Base-by-base conservation (phyloP, 2,113 vertebrate species). In the Glaucomys volans region DNA sequence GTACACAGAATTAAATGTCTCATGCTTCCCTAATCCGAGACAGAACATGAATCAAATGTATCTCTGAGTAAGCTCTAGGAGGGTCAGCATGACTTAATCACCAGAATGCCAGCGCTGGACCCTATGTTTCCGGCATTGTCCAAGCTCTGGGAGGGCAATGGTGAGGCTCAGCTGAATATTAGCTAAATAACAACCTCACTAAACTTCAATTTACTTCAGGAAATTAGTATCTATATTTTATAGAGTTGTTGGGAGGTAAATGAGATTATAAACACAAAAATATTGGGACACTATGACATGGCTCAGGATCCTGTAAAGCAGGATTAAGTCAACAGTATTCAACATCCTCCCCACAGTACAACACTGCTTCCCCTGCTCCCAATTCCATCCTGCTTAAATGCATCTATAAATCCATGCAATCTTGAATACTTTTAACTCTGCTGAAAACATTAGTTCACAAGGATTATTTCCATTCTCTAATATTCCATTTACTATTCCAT, bases 121-220 rank as follows among this genome's bases (percentile, higher is more conserved):
- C 8, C 0, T 5, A 11, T 2, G 8, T 10, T 40, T 79, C 4
- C 1, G 20, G 76, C 52, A 76, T 4, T 42, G 12, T 5, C 10
- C 32, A 54, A 72, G 64, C 30, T 14, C 24, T 11, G 1, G 16
- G 37, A 54, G 50, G 28, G 52, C 37, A 20, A 1, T 0, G 3
- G 42, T 0, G 54, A 16, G 44, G 22, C 2, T 54, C 12, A 69
- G 2, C 72, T 57, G 5, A 57, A 20, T 44, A 30, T 1, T 1
- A 64, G n/a, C 44, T 40, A 3, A 6, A 47, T 37, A 50, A 14
- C 8, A 37, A 59, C n/a, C 71, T 90, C 32, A 66, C 12, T 4
- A 26, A 75, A 44, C 8, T 0, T 13, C 18, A 35, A 16, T 44
- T 87, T 32, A 57, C 22, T 37, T 75, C 32, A 52, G 35, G 64